Evolutionary conservation across 2,797 vertebrate genomes (phyloP).

Genomic region (Triplophysa bombifrons): DNA sequence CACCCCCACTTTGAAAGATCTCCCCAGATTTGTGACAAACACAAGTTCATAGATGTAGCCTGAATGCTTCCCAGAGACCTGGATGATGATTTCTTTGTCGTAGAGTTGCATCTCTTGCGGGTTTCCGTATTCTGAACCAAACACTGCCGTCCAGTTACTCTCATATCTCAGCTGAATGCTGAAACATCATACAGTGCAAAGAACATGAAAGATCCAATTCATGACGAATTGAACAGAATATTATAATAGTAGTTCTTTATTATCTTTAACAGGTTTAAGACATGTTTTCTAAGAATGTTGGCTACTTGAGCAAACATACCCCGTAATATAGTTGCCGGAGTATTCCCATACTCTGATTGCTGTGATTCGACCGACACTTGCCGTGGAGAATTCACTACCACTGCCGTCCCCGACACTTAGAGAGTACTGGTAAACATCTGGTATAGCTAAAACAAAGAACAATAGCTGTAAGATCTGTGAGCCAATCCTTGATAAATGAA

Average conservation of each 20-base stretch:
- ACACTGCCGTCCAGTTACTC: not conserved
- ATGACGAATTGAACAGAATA: not conserved
- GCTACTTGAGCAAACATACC: not conserved
- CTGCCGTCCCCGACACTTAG: not conserved
- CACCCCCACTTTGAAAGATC: constrained; percentile 40
- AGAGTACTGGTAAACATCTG: constrained; percentile 3
- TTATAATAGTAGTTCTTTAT: too few species aligned
- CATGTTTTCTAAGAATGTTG: not conserved
- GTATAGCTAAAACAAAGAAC: not conserved
- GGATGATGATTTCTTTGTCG: constrained; percentile 50
- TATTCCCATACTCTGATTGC: constrained; percentile 20
- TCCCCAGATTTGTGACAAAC: constrained; percentile 56
- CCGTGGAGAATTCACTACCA: constrained; percentile 12
- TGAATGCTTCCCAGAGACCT: constrained; percentile 61
- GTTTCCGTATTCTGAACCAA: accelerated
- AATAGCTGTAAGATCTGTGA: not conserved
- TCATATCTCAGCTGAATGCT: constrained; percentile 56
- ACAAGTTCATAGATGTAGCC: constrained; percentile 56
- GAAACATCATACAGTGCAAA: not conserved
- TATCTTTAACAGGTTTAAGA: too few species aligned
- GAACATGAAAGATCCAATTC: not conserved
- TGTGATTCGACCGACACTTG: not conserved
- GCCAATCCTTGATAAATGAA: not conserved
- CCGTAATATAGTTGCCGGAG: not conserved
- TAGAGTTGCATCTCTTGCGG: not conserved